Conservation (phyloP, 1,140 invertebrate species). For the Tetragonula clypearis region DNA sequence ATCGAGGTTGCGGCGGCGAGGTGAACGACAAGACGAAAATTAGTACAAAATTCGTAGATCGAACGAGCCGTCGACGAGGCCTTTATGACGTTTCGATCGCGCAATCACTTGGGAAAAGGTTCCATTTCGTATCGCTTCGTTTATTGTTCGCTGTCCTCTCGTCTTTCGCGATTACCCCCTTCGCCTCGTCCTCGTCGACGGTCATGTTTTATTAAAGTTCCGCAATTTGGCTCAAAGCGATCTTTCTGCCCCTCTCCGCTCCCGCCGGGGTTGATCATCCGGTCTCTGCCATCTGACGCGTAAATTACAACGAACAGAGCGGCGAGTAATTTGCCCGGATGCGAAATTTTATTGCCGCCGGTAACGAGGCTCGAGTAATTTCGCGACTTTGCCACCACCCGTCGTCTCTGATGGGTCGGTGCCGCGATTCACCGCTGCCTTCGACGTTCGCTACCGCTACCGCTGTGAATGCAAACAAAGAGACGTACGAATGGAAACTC, state of each 20-base stretch:
- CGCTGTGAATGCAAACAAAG: not conserved
- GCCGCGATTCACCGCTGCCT: not conserved
- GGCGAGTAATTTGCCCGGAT: conserved; percentile 31
- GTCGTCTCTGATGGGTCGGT: not conserved
- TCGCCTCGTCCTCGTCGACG: not conserved
- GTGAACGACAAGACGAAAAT: not conserved
- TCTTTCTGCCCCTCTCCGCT: not conserved
- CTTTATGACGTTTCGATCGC: not conserved
- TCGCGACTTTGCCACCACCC: not conserved
- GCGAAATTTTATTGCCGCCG: conserved; percentile 32
- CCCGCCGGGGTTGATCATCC: not conserved
- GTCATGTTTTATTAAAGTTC: conserved; percentile 41
- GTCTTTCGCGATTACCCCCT: not conserved
- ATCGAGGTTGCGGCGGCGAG: not conserved
- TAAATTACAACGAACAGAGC: conserved; percentile 33
- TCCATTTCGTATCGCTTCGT: not conserved
- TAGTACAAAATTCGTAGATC: too few species aligned
- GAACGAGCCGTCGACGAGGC: too few species aligned
- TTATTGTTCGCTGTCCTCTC: not conserved
- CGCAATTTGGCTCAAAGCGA: conserved; percentile 29
- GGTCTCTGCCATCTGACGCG: conserved; percentile 29
- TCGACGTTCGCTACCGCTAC: not conserved
- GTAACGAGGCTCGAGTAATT: conserved; percentile 32
- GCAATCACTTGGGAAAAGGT: not conserved
- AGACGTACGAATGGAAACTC: not conserved